Base-by-base conservation (phyloP, 2,888 invertebrate genomes). In the Sussaba pulchella region DNA sequence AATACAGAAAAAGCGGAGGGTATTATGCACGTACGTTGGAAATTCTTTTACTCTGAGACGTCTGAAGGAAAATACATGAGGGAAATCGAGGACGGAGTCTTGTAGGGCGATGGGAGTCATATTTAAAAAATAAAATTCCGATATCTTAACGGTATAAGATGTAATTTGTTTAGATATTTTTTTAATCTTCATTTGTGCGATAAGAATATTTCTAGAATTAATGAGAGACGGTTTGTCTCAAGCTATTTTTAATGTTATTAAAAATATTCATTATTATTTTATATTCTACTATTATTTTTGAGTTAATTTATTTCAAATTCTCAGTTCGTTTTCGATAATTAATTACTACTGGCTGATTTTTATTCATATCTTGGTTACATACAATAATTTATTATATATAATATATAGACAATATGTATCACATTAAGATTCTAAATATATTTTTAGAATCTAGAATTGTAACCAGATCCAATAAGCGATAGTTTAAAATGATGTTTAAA, bases 11-110 rank as follows among this genome's bases (percentile, higher is more conserved):
- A 83, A 47, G 54, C 57, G 57, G 54, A 61, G 70, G 61, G 47
- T 78, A 84, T 84, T 84, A 85, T 83, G 85, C 86, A 85, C 85
- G 84, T 84, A 83, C 79, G 83, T 77, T 70, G 81, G 83, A 85
- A 83, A 85, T 85, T 81, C 72, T 59, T 4, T 31, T 45, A 41
- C 45, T 64, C 59, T 52, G 19, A n/a, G 31, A 17, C 31, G 36
- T 54, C 24, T 14, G 52, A 75, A 61, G 63, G 14, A 69, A 64
- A 78, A 70, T 57, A 36, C 45, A 73, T 31, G 31, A 57, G 57
- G 57, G 17, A 57, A 57, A 57, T 57, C 57, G 57, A 14, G 17
- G 9, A 36, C 14, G 6, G 31, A 9, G 17, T 17, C 36, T 6
- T 26, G 17, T 14, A 31, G 31, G 57, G 31, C 31, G 31, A 57